Evolutionary conservation across 2,797 vertebrate species (phyloP), one percentile per base, ranked within the genome.

Genomic region (Hoplostethus atlanticus): DNA sequence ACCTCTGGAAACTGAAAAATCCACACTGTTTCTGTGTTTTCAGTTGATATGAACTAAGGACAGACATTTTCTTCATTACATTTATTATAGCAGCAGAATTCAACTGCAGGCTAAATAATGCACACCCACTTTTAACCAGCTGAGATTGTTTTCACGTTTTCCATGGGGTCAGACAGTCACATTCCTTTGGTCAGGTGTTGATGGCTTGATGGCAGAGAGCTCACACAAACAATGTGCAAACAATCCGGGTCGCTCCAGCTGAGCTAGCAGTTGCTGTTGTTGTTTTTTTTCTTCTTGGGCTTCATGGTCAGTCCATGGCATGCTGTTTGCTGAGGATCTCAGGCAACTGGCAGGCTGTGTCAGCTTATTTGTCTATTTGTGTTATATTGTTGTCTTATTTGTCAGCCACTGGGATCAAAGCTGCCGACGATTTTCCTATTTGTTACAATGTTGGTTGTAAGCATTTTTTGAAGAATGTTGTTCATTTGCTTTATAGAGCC

Each of bases 241-340:
- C 87, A 86, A 85, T 91, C 71, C 82, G 80, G 76, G 83, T 88
- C 79, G 56, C 86, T 86, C 83, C 83, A 92, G 77, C 90, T 93
- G 91, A 94, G 90, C 85, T 81, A 59, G 88, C 92, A 91, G 87
- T 92, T 92, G 92, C 73, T 90, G 79, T 46, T 79, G 79, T 76
- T 74, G 77, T 71, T 75, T 50, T 40, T 44, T 38, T 34, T 55
- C 52, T 83, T 84, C 74, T 77, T 73, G 50, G 84, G 80, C 64
- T 59, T 86, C 77, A 60, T 62, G 77, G 77, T 83, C 78, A 42
- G 71, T 54, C 58, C 46, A 40, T 66, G 85, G 84, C 51, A 88
- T 81, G 84, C 68, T 30, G 80, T 76, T 30, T 73, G 72, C 58
- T 73, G 64, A 69, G 64, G 54, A 67, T 74, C 71, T 69, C 40